Evolutionary conservation across 2,888 invertebrate genomes (phyloP).

Genomic region (Xylota sylvarum): DNA sequence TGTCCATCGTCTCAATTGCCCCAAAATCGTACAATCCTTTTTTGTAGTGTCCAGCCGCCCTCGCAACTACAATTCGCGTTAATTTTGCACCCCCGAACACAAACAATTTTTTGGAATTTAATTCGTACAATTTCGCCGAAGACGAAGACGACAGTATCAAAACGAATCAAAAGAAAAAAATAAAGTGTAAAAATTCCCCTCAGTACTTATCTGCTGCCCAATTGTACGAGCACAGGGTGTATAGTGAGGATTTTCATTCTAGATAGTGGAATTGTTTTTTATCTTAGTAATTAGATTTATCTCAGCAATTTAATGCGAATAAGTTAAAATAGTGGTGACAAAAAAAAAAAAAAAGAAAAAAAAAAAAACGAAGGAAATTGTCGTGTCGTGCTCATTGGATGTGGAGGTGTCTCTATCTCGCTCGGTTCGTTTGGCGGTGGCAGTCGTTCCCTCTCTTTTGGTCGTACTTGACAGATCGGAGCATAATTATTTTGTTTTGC

Average conservation of each 20-base stretch:
- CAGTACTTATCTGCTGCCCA: constrained; percentile 58
- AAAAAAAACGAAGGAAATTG: constrained; percentile 61
- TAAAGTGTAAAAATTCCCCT: constrained; percentile 45
- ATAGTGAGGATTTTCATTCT: constrained; percentile 6
- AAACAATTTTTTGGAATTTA: constrained; percentile 36
- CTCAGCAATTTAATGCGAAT: not conserved
- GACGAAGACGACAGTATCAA: constrained; percentile 60
- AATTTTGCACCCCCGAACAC: constrained; percentile 27
- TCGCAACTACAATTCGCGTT: constrained; percentile 43
- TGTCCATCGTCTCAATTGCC: constrained; percentile 50
- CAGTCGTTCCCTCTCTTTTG: constrained; percentile 36
- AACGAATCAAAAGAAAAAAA: constrained; percentile 62
- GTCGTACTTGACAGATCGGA: constrained; percentile 69
- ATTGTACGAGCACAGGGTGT: constrained; percentile 37
- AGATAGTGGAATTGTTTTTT: constrained; percentile 6
- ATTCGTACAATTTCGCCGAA: constrained; percentile 60
- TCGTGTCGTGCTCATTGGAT: constrained; percentile 74
- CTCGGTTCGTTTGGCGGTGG: constrained; percentile 44
- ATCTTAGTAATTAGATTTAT: not conserved
- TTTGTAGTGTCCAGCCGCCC: constrained; percentile 25
- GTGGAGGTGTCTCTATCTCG: constrained; percentile 35
- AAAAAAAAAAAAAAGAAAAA: constrained; percentile 31
- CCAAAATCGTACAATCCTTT: constrained; percentile 40
- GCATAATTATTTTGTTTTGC: constrained; percentile 77
- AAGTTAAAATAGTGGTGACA: constrained; percentile 29